These are phyloP conservation scores for Forbesichthys papilliferus DNA, from an alignment of 2,113 vertebrate genomes.

Conservation along the genomic window DNA sequence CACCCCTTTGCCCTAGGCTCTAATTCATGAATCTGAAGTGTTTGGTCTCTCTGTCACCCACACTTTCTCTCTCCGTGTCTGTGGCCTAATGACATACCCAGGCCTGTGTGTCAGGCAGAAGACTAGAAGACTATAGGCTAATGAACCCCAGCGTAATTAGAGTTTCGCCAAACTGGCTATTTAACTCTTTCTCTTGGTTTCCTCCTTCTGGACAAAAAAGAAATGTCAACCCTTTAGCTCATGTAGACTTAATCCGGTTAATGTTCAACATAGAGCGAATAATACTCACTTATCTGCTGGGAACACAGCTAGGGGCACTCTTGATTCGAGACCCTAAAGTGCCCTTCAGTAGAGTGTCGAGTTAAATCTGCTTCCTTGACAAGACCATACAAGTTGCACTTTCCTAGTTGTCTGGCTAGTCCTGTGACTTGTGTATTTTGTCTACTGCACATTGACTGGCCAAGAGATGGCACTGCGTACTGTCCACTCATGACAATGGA, in stretches of 20 bases:
- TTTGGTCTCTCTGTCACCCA: slow-evolving; percentile 22
- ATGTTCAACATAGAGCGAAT: slow-evolving; percentile 67
- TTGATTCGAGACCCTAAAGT: slow-evolving; percentile 24
- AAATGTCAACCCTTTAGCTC: slow-evolving; percentile 61
- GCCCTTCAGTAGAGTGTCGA: slow-evolving; percentile 23
- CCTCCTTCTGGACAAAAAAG: slow-evolving; percentile 59
- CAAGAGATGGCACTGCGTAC: too few species aligned
- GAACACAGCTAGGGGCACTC: slow-evolving; percentile 48
- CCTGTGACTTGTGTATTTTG: too few species aligned
- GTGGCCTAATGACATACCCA: slow-evolving; percentile 65
- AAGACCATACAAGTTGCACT: background rate
- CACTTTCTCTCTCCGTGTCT: slow-evolving; percentile 26
- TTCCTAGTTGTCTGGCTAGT: too few species aligned
- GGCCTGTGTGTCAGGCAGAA: slow-evolving; percentile 41
- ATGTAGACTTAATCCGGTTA: slow-evolving; percentile 73
- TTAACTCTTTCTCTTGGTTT: slow-evolving; percentile 56
- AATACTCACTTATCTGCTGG: slow-evolving; percentile 69
- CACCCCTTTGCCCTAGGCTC: slow-evolving; percentile 57
- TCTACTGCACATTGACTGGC: too few species aligned
- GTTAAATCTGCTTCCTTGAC: slow-evolving; percentile 37
- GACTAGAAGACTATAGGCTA: slow-evolving; percentile 42
- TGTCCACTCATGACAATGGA: too few species aligned
- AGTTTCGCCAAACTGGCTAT: slow-evolving; percentile 64
- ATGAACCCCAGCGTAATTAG: slow-evolving; percentile 68
- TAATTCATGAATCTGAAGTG: slow-evolving; percentile 61